phyloP scores from a whole-genome alignment of 2,888 invertebrate genomes.

The Hydroisotoma schaefferi region DNA sequence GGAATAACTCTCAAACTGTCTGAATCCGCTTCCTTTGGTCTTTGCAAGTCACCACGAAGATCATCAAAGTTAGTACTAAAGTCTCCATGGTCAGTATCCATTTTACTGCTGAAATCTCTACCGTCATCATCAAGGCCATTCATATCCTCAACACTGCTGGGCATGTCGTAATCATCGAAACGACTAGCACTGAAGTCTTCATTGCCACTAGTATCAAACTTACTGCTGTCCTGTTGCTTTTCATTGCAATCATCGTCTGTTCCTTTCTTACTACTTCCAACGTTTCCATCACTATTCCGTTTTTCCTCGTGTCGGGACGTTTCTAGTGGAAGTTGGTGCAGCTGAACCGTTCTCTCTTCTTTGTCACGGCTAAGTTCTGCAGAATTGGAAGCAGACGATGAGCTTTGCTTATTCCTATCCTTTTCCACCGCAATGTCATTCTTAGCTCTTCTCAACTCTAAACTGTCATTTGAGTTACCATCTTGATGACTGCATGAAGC shows the following conservation, averaged over 20 bases:
- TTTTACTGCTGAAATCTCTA: neutral
- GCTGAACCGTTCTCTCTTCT: too few species aligned
- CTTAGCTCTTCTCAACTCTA: neutral
- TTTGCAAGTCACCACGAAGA: slow-evolving; percentile 44
- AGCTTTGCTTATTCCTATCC: neutral
- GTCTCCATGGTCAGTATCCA: slow-evolving; percentile 23
- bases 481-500: neutral
- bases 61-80: slow-evolving; percentile 45
- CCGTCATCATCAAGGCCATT: slow-evolving; percentile 14
- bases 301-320: neutral
- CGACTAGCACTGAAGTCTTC: neutral
- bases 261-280: neutral
- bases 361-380: neutral
- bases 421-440: neutral
- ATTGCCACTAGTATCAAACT: slow-evolving; percentile 7
- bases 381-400: neutral
- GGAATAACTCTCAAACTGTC: slow-evolving; percentile 48
- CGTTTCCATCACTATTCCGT: neutral
- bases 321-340: neutral
- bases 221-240: slow-evolving; percentile 13
- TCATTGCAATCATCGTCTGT: slow-evolving; percentile 12
- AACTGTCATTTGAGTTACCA: neutral
- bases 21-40: slow-evolving; percentile 46
- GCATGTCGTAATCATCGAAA: slow-evolving; percentile 34
- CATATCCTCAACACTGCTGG: slow-evolving; percentile 21